Percentiles rank a stretch among this genome's conserved stretches.
Evolutionary conservation across 2,113 vertebrate genomes (phyloP).

Genomic region (Chiloscyllium plagiosum): DNA sequence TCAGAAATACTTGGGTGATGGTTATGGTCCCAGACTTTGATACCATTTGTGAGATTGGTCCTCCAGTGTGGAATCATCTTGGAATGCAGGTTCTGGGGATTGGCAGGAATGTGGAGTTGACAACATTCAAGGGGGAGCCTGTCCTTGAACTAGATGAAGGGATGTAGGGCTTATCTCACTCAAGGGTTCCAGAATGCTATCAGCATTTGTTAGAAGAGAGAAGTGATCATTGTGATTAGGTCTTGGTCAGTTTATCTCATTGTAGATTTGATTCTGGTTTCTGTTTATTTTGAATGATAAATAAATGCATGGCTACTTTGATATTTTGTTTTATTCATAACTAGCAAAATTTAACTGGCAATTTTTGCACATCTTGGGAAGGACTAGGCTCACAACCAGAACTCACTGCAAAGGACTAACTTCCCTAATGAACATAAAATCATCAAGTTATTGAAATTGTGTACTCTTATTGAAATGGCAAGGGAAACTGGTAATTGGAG

Average conservation of each 20-base stretch:
- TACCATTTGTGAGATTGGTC: no score
- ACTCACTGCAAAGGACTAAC: not conserved
- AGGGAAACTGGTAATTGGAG: no score
- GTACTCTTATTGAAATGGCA: not conserved
- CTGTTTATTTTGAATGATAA: not conserved
- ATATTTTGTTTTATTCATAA: not conserved
- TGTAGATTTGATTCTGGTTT: not conserved
- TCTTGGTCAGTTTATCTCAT: not conserved
- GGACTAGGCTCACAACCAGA: not conserved
- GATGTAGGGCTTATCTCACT: not conserved
- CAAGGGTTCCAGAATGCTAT: not conserved
- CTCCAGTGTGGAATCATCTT: no score
- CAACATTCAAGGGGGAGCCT: not conserved
- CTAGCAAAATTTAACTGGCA: not conserved
- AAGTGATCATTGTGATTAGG: not conserved
- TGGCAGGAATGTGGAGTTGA: no score
- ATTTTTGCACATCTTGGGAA: not conserved
- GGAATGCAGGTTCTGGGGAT: no score
- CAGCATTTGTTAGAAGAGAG: not conserved
- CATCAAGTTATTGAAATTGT: not conserved
- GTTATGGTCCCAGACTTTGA: no score
- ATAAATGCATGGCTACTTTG: not conserved
- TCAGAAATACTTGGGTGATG: no score
- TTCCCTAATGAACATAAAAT: not conserved
- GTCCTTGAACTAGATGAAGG: not conserved